These are phyloP conservation scores for Druceiella hillmani DNA, from an alignment of 2,888 invertebrate species.

Conservation along the genomic window DNA sequence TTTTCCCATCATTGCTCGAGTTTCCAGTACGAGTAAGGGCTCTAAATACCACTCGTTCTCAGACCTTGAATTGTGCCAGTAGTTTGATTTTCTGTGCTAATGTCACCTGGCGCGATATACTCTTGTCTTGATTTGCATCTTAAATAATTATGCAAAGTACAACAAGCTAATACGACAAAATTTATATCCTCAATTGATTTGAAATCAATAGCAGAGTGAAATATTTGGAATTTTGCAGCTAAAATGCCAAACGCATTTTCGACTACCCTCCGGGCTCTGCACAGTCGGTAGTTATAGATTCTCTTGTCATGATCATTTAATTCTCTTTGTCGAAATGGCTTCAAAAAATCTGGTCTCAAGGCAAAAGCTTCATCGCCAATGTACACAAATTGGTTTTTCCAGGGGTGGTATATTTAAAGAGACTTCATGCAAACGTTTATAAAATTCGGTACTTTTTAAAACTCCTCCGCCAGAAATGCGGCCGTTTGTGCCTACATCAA, in stretches of 20 bases:
- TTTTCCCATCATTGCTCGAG: neutral
- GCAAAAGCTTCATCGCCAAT: too few relatives aligned
- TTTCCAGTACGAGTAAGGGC: neutral
- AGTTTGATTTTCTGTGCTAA: neutral
- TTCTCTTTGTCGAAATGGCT: conserved; percentile 12
- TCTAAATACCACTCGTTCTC: conserved; percentile 1
- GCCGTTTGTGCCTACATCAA: conserved; percentile 11
- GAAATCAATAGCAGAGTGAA: too few relatives aligned
- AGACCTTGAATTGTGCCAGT: conserved; percentile 1
- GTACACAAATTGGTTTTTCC: conserved; percentile 15
- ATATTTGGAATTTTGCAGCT: too few relatives aligned
- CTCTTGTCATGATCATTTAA: conserved; percentile 8
- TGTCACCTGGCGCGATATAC: too few relatives aligned
- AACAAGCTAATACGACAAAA: conserved; percentile 16
- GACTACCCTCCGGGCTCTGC: conserved; percentile 18
- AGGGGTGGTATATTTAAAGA: conserved; percentile 10
- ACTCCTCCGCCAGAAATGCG: too few relatives aligned
- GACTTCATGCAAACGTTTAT: too few relatives aligned
- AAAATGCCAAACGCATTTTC: conserved; percentile 18
- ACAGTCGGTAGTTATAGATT: conserved; percentile 19
- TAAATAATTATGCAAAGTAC: conserved; percentile 15
- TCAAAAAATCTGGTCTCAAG: conserved; percentile 15
- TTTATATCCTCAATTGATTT: conserved; percentile 14
- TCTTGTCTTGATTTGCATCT: too few relatives aligned
- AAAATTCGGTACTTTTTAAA: conserved; percentile 8